These are phyloP conservation scores for Tadarida brasiliensis DNA, from an alignment of 2,797 vertebrate genomes.

Conservation along the genomic window DNA sequence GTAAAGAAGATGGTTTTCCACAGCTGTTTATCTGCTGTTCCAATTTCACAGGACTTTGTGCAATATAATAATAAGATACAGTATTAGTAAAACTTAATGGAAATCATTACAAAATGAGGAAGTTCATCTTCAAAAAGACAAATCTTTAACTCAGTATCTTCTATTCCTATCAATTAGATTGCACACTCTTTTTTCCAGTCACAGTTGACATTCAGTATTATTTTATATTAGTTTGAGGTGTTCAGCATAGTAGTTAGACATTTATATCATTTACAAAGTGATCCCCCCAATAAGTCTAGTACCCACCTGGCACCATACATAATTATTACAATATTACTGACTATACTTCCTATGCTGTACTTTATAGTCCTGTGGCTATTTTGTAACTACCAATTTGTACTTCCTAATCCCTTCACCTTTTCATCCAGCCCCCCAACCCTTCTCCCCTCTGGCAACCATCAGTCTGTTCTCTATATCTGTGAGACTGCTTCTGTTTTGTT, in stretches of 20 bases:
- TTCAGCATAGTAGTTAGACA: neutral
- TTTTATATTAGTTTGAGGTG: neutral
- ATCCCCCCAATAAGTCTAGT: neutral
- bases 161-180: slow-evolving; percentile 69
- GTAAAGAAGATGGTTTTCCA: neutral
- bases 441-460: neutral
- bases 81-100: slow-evolving; percentile 71
- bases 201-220: neutral
- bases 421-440: neutral
- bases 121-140: slow-evolving; percentile 70
- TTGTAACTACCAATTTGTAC: neutral
- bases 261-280: neutral
- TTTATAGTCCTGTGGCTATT: neutral
- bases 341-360: neutral
- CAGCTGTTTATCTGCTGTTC: neutral
- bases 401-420: neutral
- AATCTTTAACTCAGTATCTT: slow-evolving; percentile 76
- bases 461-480: neutral
- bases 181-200: neutral
- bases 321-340: neutral
- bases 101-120: slow-evolving; percentile 73
- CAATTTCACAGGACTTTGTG: slow-evolving; percentile 24
- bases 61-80: slow-evolving; percentile 72
- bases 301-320: neutral
- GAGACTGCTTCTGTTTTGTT: neutral